Evolutionary conservation across 2,888 invertebrate genomes (phyloP).

Genomic region (Papilio elwesi): DNA sequence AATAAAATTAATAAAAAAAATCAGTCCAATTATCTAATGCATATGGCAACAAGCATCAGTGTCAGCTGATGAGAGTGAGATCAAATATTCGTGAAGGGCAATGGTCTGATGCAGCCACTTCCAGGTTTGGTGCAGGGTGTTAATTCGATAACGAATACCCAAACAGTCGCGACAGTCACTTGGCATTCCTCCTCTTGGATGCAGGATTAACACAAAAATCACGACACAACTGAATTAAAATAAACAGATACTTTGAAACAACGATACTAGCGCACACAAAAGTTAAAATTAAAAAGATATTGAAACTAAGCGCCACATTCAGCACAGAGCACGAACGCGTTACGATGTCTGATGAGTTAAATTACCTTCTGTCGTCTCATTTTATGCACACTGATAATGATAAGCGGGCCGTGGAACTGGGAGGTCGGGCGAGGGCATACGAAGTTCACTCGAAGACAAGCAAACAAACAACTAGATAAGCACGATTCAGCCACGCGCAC

Average conservation of each 20-base stretch:
- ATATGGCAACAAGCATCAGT: slow-evolving; percentile 81
- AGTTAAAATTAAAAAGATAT: slow-evolving; percentile 40
- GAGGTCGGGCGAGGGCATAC: slow-evolving; percentile 81
- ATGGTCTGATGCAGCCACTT: slow-evolving; percentile 97
- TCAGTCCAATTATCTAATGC: slow-evolving; percentile 62
- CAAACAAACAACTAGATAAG: slow-evolving; percentile 80
- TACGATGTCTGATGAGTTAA: slow-evolving; percentile 67
- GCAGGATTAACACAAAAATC: slow-evolving; percentile 77
- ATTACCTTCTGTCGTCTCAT: slow-evolving; percentile 74
- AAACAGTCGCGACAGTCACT: slow-evolving; percentile 92
- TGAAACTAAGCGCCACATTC: slow-evolving; percentile 43
- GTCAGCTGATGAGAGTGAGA: slow-evolving; percentile 90
- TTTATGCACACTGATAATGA: slow-evolving; percentile 77
- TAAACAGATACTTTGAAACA: slow-evolving; percentile 48
- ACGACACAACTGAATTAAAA: slow-evolving; percentile 65
- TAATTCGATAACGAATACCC: slow-evolving; percentile 94
- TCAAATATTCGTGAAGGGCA: slow-evolving; percentile 93
- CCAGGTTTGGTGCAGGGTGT: slow-evolving; percentile 95
- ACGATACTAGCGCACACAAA: slow-evolving; percentile 39
- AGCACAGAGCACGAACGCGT: slow-evolving; percentile 58
- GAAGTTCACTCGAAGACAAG: slow-evolving; percentile 74
- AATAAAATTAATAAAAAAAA: slow-evolving; percentile 52
- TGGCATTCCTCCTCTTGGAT: slow-evolving; percentile 85
- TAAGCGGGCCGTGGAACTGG: slow-evolving; percentile 75
- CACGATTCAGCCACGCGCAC: slow-evolving; percentile 78